Base-by-base conservation (phyloP, 1,140 invertebrate genomes). In the Melitaea cinxia region DNA sequence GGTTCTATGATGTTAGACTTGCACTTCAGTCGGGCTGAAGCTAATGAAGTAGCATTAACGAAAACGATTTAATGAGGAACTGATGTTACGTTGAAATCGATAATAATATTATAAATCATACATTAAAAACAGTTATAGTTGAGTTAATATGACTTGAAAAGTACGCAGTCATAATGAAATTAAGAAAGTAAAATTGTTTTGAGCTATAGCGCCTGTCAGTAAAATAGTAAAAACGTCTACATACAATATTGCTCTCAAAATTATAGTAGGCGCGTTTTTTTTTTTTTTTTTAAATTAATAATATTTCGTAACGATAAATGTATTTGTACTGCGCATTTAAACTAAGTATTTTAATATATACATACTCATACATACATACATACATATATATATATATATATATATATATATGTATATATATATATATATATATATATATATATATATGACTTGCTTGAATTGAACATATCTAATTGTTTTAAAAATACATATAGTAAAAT, bases 1-100 rank as follows among this genome's bases (percentile, higher is more conserved):
- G 14, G 12, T 37, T n/a, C 12, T 5, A 37, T 4, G 12, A 14
- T 37, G 35, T 37, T 37, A 37, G 35, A 37, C 35, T 37, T 37
- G 35, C 35, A 37, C 35, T 37, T 37, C 35, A 37, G 14, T 37
- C 35, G 14, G 35, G 35, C 35, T 37, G 12, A 14, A n/a, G 35
- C 35, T 37, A 37, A 37, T 37, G 35, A 37, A 37, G 1, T n/a
- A 14, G 35, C 35, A n/a, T 37, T 37, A 37, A 14, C 35, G 35
- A 37, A 37, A 37, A 37, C 35, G 35, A 12, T n/a, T 37, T 37
- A 37, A 37, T 37, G 35, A 37, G 35, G 12, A 37, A 37, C 35
- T 37, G 35, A 12, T 37, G 35, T 37, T 37, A 1, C 7, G 35
- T 37, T 15, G 0, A 37, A 37, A 37, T 37, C 35, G 35, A 37